Percentiles rank a stretch among this genome's conserved stretches.
Evolutionary conservation across 2,113 vertebrate genomes (phyloP).

Genomic region (Chaetorhynchus papuensis): DNA sequence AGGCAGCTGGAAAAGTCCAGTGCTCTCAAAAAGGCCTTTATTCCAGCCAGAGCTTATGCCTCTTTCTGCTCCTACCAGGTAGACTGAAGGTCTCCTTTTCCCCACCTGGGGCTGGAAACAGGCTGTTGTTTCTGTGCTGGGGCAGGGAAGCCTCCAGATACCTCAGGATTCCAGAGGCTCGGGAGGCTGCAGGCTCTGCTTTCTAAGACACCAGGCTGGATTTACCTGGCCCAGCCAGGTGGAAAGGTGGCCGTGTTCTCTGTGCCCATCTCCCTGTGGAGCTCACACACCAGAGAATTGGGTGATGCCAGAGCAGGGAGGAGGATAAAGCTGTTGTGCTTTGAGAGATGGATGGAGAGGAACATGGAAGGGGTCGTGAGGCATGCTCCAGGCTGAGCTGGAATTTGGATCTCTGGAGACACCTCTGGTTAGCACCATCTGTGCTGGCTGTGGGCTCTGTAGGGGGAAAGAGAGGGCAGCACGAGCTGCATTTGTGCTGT

Average conservation of each 20-base stretch:
- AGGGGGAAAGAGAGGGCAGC: neutral
- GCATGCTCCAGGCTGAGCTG: neutral
- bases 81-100: slow-evolving; percentile 19
- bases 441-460: fast-evolving
- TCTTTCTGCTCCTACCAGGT: slow-evolving; percentile 6
- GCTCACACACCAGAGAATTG: neutral
- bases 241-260: neutral
- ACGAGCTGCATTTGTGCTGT: fast-evolving
- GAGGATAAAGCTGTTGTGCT: neutral
- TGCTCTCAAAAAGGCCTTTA: slow-evolving; percentile 77
- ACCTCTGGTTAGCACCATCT: neutral
- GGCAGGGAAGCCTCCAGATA: neutral
- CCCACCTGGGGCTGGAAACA: neutral
- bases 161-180: fast-evolving
- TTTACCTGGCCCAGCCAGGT: neutral
- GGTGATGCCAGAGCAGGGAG: neutral
- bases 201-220: neutral
- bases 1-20: slow-evolving; percentile 77
- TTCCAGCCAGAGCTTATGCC: slow-evolving; percentile 27
- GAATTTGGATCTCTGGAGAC: neutral
- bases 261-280: neutral
- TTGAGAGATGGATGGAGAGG: neutral
- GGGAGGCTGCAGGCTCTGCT: neutral
- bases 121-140: neutral
- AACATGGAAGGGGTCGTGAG: neutral